These are phyloP conservation scores for Chrysochloris asiatica DNA, from an alignment of 2,113 vertebrate genomes.

Conservation along the genomic window DNA sequence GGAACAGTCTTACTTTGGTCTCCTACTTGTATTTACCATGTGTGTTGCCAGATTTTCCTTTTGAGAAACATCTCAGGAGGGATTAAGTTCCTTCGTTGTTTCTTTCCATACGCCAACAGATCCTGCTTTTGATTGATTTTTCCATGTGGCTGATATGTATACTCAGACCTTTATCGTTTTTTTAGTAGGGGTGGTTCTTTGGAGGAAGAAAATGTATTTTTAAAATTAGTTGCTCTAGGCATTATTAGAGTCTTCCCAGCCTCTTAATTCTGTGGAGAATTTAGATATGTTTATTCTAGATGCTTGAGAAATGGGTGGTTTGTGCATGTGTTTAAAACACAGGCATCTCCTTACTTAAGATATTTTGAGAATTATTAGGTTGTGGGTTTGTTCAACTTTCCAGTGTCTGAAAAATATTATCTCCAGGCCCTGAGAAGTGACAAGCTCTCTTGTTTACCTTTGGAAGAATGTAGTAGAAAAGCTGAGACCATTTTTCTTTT, in stretches of 20 bases:
- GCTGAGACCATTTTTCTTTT: not conserved
- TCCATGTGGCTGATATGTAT: slow-evolving; percentile 65
- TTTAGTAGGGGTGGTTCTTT: slow-evolving; percentile 21
- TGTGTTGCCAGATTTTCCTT: slow-evolving; percentile 72
- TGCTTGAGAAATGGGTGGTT: slow-evolving; percentile 48
- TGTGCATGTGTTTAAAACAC: slow-evolving; percentile 19
- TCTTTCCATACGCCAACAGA: slow-evolving; percentile 61
- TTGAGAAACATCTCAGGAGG: slow-evolving; percentile 67
- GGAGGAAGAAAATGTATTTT: slow-evolving; percentile 55
- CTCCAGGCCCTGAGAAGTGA: slow-evolving; percentile 31
- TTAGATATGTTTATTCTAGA: slow-evolving; percentile 64
- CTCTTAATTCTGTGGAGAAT: slow-evolving; percentile 36
- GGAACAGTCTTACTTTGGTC: slow-evolving; percentile 32
- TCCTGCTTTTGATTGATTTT: slow-evolving; percentile 74
- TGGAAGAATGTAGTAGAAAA: slow-evolving; percentile 36
- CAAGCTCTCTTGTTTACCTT: slow-evolving; percentile 8
- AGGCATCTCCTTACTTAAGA: slow-evolving; percentile 17
- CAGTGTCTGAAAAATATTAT: slow-evolving; percentile 14
- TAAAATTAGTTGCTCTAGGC: slow-evolving; percentile 63
- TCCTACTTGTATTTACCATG: slow-evolving; percentile 54
- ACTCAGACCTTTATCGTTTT: slow-evolving; percentile 53
- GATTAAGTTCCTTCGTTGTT: slow-evolving; percentile 66
- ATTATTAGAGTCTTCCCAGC: slow-evolving; percentile 68
- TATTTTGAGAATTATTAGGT: slow-evolving; percentile 5
- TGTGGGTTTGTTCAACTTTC: slow-evolving; percentile 29